A percentile compares a stretch with the other conserved stretches of the same genome.
These are phyloP conservation scores for Drosophila atripex DNA, from an alignment of 2,888 invertebrate genomes.

Conservation along the genomic window DNA sequence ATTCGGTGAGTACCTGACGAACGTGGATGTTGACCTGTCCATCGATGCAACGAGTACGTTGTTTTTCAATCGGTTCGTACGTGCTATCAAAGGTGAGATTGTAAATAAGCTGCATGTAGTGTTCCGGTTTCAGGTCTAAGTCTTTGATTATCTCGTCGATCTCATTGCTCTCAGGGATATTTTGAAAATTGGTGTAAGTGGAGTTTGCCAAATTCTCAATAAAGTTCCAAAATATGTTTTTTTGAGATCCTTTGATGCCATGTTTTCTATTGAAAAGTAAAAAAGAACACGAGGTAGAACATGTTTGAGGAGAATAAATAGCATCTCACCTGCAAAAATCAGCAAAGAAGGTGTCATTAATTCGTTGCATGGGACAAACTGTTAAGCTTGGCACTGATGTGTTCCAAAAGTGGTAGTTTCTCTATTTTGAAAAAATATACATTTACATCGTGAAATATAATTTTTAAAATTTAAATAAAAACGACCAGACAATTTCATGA, in stretches of 20 bases:
- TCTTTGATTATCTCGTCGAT: conserved; percentile 68
- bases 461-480: too few species aligned
- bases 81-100: conserved; percentile 79
- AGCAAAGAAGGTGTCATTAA: conserved; percentile 66
- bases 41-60: conserved; percentile 65
- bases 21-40: conserved; percentile 60
- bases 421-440: conserved; percentile 14
- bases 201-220: conserved; percentile 83
- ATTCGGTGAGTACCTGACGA: conserved; percentile 82
- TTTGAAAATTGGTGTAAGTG: conserved; percentile 80
- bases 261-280: conserved; percentile 5
- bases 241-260: conserved; percentile 42
- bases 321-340: conserved; percentile 69
- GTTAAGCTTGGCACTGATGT: conserved; percentile 81
- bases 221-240: conserved; percentile 63
- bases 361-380: conserved; percentile 81
- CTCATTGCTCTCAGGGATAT: conserved; percentile 73
- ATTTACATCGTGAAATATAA: neutral
- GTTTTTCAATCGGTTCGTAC: conserved; percentile 47
- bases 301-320: too few species aligned
- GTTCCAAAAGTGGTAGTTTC: conserved; percentile 82
- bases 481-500: too few species aligned
- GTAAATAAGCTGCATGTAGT: conserved; percentile 83
- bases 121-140: conserved; percentile 69
- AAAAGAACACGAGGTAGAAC: too few species aligned